Conservation (phyloP, 2,113 vertebrate species). For the Scomber colias region DNA sequence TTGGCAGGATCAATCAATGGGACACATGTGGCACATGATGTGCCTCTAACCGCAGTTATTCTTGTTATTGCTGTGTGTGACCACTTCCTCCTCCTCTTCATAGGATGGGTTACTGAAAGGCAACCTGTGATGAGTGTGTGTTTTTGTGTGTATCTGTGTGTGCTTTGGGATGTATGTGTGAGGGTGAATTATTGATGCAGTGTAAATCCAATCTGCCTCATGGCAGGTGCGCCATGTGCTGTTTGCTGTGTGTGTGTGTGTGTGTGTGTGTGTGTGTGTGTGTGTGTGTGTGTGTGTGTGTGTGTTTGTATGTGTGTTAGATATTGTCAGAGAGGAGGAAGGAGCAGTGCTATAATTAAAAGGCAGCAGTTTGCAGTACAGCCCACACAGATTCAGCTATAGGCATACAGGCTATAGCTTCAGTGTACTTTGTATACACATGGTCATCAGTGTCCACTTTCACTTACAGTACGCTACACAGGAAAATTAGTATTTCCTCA, state of each 20-base stretch:
- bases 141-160: conserved; percentile 23
- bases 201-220: conserved; percentile 76
- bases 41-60: conserved; percentile 22
- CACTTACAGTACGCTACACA: conserved; percentile 19
- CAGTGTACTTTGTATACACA: conserved; percentile 27
- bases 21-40: neutral
- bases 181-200: conserved; percentile 79
- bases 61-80: neutral
- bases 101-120: conserved; percentile 42
- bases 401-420: conserved; percentile 20
- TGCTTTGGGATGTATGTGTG: conserved; percentile 52
- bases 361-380: conserved; percentile 61
- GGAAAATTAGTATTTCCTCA: neutral
- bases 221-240: conserved; percentile 68
- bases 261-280: conserved; percentile 17
- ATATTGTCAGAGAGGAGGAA: conserved; percentile 49
- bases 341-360: conserved; percentile 74
- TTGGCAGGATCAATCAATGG: conserved; percentile 28
- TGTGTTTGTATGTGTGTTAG: conserved; percentile 23
- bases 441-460: conserved; percentile 5
- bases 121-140: conserved; percentile 27
- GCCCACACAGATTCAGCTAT: conserved; percentile 58
- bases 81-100: conserved; percentile 22
- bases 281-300: conserved; percentile 19
- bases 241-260: conserved; percentile 43